These are phyloP conservation scores for Margarornis squamiger DNA, from an alignment of 2,797 vertebrate genomes.

Conservation along the genomic window DNA sequence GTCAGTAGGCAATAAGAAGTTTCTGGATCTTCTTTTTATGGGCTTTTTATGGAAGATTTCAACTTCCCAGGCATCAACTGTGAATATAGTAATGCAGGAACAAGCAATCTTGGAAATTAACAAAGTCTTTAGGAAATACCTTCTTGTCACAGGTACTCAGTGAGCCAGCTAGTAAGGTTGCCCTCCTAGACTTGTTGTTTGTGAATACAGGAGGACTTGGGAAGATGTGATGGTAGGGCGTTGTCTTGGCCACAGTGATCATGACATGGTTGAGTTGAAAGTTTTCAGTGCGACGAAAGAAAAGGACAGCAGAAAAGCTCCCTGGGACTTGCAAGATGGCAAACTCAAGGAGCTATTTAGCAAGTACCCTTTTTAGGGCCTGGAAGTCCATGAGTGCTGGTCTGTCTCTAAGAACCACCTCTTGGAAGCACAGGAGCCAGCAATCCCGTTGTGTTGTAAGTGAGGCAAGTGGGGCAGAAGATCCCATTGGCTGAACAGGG, in stretches of 20 bases:
- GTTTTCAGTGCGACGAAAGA: neutral
- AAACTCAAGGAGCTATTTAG: neutral
- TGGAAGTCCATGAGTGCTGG: neutral
- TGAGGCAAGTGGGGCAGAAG: accelerated
- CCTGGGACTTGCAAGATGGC: neutral
- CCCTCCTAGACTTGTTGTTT: neutral
- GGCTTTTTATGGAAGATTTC: neutral
- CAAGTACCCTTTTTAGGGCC: neutral
- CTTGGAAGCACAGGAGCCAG: neutral
- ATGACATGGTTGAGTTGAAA: neutral
- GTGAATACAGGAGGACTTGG: neutral
- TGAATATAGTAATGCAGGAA: neutral
- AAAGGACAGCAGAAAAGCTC: neutral
- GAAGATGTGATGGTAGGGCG: neutral
- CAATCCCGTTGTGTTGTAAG: neutral
- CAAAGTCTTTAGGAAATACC: neutral
- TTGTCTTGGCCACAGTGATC: neutral
- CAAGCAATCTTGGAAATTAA: neutral
- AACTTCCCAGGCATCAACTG: neutral
- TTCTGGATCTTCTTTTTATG: neutral
- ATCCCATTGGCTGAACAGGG: neutral
- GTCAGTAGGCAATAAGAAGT: neutral
- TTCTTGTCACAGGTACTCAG: neutral
- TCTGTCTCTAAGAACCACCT: neutral
- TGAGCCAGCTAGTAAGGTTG: neutral